Percentiles rank a stretch among this genome's conserved stretches.
These are phyloP conservation scores for Paralichthys olivaceus DNA, from an alignment of 2,113 vertebrate genomes.

Conservation along the genomic window DNA sequence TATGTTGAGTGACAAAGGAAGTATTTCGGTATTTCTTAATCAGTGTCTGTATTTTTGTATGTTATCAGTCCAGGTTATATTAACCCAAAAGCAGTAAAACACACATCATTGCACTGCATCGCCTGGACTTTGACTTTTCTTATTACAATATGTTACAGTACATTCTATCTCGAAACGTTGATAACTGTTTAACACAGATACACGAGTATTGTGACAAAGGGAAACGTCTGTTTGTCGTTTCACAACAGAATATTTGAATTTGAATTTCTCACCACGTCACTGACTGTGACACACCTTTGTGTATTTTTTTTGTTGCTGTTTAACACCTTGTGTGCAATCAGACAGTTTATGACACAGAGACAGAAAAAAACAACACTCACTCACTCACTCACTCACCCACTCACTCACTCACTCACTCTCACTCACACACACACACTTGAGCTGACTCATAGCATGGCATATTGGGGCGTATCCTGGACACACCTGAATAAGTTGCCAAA, in stretches of 20 bases:
- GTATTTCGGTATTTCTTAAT: background rate
- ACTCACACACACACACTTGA: background rate
- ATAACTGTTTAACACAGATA: background rate
- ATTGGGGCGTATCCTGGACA: constrained; percentile 52
- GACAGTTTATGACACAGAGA: constrained; percentile 25
- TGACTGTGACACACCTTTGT: background rate
- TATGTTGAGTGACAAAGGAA: background rate
- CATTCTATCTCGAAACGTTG: too few species aligned
- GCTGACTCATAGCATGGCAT: constrained; percentile 31
- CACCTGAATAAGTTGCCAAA: constrained; percentile 66
- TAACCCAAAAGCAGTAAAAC: constrained; percentile 29
- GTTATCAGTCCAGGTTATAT: background rate
- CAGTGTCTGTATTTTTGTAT: background rate
- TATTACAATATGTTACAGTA: background rate
- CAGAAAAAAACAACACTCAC: constrained; percentile 12
- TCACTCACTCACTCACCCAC: background rate
- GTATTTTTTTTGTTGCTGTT: background rate
- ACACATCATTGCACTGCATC: background rate
- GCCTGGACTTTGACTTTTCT: constrained; percentile 49
- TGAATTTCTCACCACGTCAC: constrained; percentile 18
- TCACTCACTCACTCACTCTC: background rate
- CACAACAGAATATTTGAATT: background rate
- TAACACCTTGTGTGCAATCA: constrained; percentile 37
- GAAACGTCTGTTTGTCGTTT: background rate
- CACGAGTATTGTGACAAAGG: background rate